phyloP scores from a whole-genome alignment of 1,140 invertebrate species.

The Zaprionus vittiger region DNA sequence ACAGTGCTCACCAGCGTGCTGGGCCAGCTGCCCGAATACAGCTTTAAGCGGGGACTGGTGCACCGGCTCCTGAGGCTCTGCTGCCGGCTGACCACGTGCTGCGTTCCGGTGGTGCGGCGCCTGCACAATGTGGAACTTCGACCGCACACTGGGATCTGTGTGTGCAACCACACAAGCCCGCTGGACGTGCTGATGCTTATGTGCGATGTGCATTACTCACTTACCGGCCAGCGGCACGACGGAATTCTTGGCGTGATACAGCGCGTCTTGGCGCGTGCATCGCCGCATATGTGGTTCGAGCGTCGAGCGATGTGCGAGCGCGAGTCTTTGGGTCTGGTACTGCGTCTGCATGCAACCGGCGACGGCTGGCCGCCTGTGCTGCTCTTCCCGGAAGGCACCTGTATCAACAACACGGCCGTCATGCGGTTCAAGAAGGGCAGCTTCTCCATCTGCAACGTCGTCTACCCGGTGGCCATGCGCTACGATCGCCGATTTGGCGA shows the following conservation, averaged over 20 bases:
- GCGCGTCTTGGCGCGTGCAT: constrained; percentile 44
- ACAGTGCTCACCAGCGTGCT: constrained; percentile 31
- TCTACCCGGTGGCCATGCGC: constrained; percentile 59
- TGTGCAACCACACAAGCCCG: constrained; percentile 66
- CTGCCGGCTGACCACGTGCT: constrained; percentile 47
- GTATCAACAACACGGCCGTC: constrained; percentile 71
- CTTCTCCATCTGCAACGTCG: constrained; percentile 57
- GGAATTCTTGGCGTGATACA: constrained; percentile 61
- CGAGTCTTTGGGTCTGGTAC: constrained; percentile 17
- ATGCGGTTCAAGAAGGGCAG: constrained; percentile 70
- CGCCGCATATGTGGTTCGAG: constrained; percentile 68
- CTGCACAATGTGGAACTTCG: constrained; percentile 50
- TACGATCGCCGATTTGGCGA: constrained; percentile 61
- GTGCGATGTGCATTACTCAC: constrained; percentile 63
- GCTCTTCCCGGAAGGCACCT: constrained; percentile 66
- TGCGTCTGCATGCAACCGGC: constrained; percentile 40
- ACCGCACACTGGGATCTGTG: constrained; percentile 54
- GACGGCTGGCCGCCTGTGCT: constrained; percentile 47
- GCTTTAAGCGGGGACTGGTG: constrained; percentile 34
- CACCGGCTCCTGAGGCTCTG: constrained; percentile 33
- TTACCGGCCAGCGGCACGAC: constrained; percentile 61
- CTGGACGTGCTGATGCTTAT: constrained; percentile 63
- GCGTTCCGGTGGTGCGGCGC: constrained; percentile 51
- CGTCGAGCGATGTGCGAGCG: constrained; percentile 42
- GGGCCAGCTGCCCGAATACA: constrained; percentile 45